A percentile compares a stretch with the other conserved stretches of the same genome.
Conservation (phyloP, 2,888 invertebrate genomes). For the Neelides folsomi region DNA sequence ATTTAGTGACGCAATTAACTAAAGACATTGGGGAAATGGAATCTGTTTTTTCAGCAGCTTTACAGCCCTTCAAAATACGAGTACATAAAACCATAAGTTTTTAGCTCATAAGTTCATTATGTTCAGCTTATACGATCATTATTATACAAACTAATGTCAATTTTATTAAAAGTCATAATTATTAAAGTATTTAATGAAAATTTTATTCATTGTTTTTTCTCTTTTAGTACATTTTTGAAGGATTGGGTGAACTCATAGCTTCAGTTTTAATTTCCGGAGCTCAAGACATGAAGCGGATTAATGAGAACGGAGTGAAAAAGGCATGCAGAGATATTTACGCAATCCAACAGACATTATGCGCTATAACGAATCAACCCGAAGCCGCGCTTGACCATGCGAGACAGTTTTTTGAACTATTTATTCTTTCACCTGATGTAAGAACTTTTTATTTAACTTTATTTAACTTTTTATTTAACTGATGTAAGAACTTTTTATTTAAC, state of each 20-base stretch:
- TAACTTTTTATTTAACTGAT: not conserved
- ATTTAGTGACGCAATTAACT: slow-evolving; percentile 61
- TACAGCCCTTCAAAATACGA: slow-evolving; percentile 65
- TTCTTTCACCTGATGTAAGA: slow-evolving; percentile 63
- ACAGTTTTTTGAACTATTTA: slow-evolving; percentile 74
- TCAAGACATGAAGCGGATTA: slow-evolving; percentile 62
- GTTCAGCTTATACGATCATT: no score
- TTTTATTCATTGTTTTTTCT: slow-evolving; percentile 16
- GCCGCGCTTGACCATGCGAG: slow-evolving; percentile 76
- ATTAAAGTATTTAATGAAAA: no score
- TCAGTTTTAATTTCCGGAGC: slow-evolving; percentile 68
- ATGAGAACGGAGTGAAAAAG: slow-evolving; percentile 66
- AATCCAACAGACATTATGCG: slow-evolving; percentile 69
- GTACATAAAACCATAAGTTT: no score
- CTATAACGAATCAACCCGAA: slow-evolving; percentile 67
- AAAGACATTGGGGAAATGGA: slow-evolving; percentile 63
- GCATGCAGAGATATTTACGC: slow-evolving; percentile 76
- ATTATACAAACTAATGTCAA: no score
- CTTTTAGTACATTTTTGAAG: slow-evolving; percentile 74
- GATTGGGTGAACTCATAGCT: slow-evolving; percentile 67
- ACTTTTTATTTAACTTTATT: not conserved
- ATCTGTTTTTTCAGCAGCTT: slow-evolving; percentile 58
- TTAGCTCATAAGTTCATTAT: slow-evolving; percentile 15
- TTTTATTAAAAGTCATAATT: no score
- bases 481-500: not conserved